Evolutionary conservation across 2,888 invertebrate genomes (phyloP), one percentile per base, ranked within the genome.

Genomic region (Trilocha varians): DNA sequence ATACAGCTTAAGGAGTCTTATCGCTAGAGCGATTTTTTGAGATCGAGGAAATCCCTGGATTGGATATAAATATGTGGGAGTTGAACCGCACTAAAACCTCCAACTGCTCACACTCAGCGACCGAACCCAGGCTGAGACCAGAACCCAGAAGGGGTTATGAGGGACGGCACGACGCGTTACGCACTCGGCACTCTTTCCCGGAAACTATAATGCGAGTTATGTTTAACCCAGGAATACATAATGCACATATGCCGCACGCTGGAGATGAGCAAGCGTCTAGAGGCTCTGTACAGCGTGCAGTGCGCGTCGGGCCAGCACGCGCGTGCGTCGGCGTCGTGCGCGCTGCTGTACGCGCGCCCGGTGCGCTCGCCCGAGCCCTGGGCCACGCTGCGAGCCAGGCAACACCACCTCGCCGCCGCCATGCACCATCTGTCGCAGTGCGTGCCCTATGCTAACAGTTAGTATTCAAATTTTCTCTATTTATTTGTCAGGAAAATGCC

Each of bases 241-340:
- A 87, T 90, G 66, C 88, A 89, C 57, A 87, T 90, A 0, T 94
- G 94, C 65, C 88, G 91, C 16, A 89, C 90, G 51, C 77, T 95
- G 38, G 93, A 94, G 65, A 88, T 87, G 50, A 88, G 89, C 44
- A 88, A 89, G 47, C 87, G 91, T 5, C 76, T 92, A 11, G 88
- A 93, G 46, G 90, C 90, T n/a, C 76, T 95, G 5, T 93, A 93
- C 76, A 89, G 90, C 46, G 70, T 94, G 35, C 94, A 94, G 65
- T 78, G 90, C 39, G 89, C 89, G 40, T 89, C 92, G 65, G 88
- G 89, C 32, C 94, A 94, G 70, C 90, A 89, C 47, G 88, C 94
- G 32, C 87, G 94, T 40, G 93, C 94, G 0, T 90, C 93, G 4
- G 93, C 94, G 83, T 93, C 93, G 0, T 93, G 94, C 63, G 92